Percentiles rank a stretch among this genome's conserved stretches.
These are phyloP conservation scores for Neopipo cinnamomea DNA, from an alignment of 2,113 vertebrate species.

Conservation along the genomic window DNA sequence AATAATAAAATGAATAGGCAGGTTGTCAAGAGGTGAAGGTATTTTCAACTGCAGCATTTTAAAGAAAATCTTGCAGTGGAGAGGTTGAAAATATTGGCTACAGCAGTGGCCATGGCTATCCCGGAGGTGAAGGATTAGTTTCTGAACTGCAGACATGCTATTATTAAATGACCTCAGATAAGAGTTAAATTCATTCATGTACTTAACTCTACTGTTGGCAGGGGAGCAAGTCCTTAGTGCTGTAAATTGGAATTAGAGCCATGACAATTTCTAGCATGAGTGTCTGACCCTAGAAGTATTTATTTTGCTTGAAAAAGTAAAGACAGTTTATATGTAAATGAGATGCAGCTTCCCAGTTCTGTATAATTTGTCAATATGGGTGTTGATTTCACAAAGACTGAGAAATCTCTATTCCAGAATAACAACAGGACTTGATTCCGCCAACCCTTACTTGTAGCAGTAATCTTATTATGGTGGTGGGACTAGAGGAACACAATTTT, in stretches of 20 bases:
- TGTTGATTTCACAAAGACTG: constrained; percentile 41
- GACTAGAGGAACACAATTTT: not conserved
- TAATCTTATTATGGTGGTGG: not conserved
- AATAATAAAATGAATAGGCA: constrained; percentile 23
- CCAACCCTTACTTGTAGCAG: not conserved
- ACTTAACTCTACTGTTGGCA: not conserved
- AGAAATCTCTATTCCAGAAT: not conserved
- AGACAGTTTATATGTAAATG: constrained; percentile 45
- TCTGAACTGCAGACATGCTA: not conserved
- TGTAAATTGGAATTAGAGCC: not conserved
- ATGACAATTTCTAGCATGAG: not conserved
- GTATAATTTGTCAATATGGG: constrained; percentile 21
- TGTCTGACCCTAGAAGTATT: not conserved
- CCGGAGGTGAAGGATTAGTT: not conserved
- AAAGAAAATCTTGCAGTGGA: not conserved
- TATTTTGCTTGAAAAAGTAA: constrained; percentile 28
- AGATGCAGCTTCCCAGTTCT: not conserved
- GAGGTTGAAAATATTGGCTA: not conserved
- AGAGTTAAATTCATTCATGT: constrained; percentile 6
- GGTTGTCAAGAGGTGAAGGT: not conserved
- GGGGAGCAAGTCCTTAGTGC: not conserved
- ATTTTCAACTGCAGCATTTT: not conserved
- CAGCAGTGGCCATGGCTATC: not conserved
- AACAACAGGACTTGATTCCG: not conserved
- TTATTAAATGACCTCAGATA: constrained; percentile 8